Percentiles rank a stretch among this genome's conserved stretches.
Evolutionary conservation across 2,113 vertebrate species (phyloP).

Genomic region (Coregonus clupeaformis): DNA sequence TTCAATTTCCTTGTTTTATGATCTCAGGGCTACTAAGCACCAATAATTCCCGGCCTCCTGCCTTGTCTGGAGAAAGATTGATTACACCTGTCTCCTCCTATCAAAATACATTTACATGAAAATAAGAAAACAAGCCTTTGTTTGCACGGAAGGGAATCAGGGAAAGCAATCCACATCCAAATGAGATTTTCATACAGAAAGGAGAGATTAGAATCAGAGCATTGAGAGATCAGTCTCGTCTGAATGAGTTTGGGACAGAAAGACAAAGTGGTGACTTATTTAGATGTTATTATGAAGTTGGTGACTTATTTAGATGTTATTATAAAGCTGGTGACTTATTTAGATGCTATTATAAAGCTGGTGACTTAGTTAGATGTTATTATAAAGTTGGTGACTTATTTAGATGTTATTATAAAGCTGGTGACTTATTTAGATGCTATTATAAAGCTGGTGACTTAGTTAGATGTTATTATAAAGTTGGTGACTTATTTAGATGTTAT

Average conservation of each 20-base stretch:
- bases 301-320: no score
- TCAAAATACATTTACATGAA: slow-evolving; percentile 87
- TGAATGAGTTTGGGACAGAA: slow-evolving; percentile 70
- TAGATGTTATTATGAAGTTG: slow-evolving; percentile 58
- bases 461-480: no score
- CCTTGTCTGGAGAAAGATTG: slow-evolving; percentile 85
- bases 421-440: no score
- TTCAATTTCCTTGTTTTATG: slow-evolving; percentile 87
- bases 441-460: no score
- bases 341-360: slow-evolving; percentile 53
- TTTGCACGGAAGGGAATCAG: slow-evolving; percentile 77
- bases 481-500: no score
- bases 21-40: slow-evolving; percentile 82
- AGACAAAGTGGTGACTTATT: slow-evolving; percentile 57
- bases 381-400: no score
- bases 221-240: slow-evolving; percentile 60
- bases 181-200: slow-evolving; percentile 76
- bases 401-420: no score
- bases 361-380: no score
- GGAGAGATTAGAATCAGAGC: slow-evolving; percentile 60
- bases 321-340: slow-evolving; percentile 78
- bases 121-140: slow-evolving; percentile 82
- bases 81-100: slow-evolving; percentile 79
- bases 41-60: slow-evolving; percentile 83
- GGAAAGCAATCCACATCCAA: slow-evolving; percentile 65